Conservation (phyloP, 2,113 vertebrate genomes). For the Colossoma macropomum region DNA sequence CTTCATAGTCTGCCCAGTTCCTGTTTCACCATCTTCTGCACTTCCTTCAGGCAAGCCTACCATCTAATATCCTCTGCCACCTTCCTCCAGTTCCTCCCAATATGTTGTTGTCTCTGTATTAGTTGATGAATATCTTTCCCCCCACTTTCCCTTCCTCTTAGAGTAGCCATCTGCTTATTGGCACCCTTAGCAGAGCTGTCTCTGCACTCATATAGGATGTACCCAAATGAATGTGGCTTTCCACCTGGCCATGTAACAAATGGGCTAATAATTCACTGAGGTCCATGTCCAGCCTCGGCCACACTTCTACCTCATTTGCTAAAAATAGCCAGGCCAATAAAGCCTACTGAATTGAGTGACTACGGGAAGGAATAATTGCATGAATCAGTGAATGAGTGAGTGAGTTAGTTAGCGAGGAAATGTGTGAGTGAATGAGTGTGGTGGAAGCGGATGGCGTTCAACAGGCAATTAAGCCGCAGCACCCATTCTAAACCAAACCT, state of each 20-base stretch:
- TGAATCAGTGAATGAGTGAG: background rate
- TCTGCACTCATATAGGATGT: background rate
- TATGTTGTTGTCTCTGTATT: background rate
- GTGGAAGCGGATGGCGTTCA: conserved; percentile 17
- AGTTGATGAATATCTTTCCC: background rate
- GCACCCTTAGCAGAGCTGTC: background rate
- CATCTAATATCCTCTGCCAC: background rate
- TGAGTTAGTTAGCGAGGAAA: background rate
- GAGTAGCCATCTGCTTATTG: background rate
- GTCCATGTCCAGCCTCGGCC: background rate
- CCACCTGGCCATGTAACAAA: background rate
- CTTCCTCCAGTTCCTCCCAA: background rate
- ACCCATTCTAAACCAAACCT: conserved; percentile 20
- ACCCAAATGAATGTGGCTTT: background rate
- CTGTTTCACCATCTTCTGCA: background rate
- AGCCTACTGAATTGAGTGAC: too few species aligned
- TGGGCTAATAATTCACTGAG: background rate
- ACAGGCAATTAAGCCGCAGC: conserved; percentile 43
- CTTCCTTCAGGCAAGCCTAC: background rate
- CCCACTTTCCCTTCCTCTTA: background rate
- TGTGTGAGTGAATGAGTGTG: background rate
- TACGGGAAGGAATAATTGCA: too few species aligned
- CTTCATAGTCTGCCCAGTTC: conserved; percentile 1
- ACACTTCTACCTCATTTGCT: background rate
- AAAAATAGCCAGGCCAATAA: background rate